A percentile compares a stretch with the other conserved stretches of the same genome.
Evolutionary conservation across 92 coral and sea anemone species (phyloP).

Genomic region (Epizoanthus stellaris): DNA sequence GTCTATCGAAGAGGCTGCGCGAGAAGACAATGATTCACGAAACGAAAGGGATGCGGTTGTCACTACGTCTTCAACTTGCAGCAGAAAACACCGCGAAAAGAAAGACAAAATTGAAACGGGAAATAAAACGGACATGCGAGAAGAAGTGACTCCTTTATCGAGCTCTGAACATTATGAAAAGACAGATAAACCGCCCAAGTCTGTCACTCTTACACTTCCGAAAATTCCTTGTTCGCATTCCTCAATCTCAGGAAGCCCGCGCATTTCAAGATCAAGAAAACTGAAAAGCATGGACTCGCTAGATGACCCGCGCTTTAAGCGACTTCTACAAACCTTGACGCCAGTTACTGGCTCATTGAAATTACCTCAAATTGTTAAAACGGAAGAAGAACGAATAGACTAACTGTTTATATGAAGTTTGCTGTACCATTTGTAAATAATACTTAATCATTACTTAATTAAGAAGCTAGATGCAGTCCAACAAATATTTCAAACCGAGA

Average conservation of each 20-base stretch:
- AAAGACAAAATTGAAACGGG: not conserved
- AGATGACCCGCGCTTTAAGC: slow-evolving; percentile 67
- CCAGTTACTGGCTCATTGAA: slow-evolving; percentile 44
- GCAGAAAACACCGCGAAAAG: slow-evolving; percentile 1
- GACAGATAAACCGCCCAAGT: not conserved
- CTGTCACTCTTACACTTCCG: slow-evolving; percentile 11
- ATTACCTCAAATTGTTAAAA: slow-evolving; percentile 48
- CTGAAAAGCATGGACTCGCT: slow-evolving; percentile 27
- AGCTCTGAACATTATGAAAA: not conserved
- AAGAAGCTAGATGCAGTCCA: too few relatives aligned
- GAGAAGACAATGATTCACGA: too few relatives aligned
- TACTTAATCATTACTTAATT: too few relatives aligned
- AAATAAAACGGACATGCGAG: not conserved
- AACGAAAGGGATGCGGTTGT: not conserved
- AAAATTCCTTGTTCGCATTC: slow-evolving; percentile 16
- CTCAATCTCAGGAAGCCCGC: slow-evolving; percentile 19
- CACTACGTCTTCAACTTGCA: not conserved
- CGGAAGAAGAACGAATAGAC: slow-evolving; percentile 35
- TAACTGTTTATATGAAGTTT: slow-evolving; percentile 1
- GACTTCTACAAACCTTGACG: slow-evolving; percentile 43
- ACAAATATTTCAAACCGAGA: too few relatives aligned
- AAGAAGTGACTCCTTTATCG: not conserved
- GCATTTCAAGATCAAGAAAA: slow-evolving; percentile 15
- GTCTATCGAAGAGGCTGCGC: slow-evolving; percentile 5
- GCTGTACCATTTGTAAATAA: not conserved